phyloP scores from a whole-genome alignment of 2,113 vertebrate species.

The Penelope pileata region DNA sequence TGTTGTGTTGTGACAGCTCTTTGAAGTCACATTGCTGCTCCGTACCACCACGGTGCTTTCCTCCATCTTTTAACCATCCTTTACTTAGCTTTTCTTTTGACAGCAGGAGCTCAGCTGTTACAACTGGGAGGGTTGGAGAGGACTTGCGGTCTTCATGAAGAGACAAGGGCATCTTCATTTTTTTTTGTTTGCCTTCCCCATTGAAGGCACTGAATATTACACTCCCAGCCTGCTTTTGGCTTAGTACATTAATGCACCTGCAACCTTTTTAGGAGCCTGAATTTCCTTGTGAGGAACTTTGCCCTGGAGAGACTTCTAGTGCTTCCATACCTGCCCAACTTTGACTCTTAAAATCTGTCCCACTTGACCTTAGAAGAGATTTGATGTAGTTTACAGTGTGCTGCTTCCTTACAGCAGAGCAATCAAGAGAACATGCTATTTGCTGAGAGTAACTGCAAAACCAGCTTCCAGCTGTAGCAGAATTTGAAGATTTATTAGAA shows the following conservation, averaged over 20 bases:
- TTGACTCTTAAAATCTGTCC: not conserved
- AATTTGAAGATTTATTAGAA: not conserved
- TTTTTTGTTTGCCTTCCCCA: not conserved
- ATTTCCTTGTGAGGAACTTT: not conserved
- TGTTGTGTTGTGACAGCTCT: not conserved
- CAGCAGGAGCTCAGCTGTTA: not conserved
- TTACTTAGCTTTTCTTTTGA: not conserved
- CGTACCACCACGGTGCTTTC: not conserved
- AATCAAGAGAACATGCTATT: not conserved
- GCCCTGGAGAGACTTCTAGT: not conserved
- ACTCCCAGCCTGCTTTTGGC: not conserved
- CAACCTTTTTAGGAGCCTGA: not conserved
- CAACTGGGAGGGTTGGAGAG: too few species aligned
- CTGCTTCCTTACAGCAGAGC: not conserved
- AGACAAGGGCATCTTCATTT: not conserved
- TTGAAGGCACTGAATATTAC: not conserved
- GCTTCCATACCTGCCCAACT: not conserved
- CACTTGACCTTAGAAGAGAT: not conserved
- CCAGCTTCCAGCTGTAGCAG: not conserved
- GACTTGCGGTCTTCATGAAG: too few species aligned
- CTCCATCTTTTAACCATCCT: not conserved
- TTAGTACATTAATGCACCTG: accelerated
- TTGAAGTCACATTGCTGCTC: not conserved
- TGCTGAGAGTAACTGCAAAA: not conserved
- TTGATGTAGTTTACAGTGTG: not conserved